Evolutionary conservation across 1,140 invertebrate genomes (phyloP).

Genomic region (Pteromalus puparum): DNA sequence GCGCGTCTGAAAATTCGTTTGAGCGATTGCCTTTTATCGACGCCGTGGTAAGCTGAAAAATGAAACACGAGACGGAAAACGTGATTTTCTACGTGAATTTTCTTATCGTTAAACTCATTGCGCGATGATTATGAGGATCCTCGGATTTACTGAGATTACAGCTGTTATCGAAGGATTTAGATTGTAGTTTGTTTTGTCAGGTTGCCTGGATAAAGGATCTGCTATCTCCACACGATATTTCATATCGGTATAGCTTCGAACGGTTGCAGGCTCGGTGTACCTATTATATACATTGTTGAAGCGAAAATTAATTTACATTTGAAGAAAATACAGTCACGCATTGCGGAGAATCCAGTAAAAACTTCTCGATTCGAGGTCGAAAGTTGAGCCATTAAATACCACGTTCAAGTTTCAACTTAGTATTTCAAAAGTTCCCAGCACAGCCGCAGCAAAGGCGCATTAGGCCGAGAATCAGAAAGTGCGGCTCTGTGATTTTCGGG

Average conservation of each 20-base stretch:
- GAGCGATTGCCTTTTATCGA: constrained; percentile 22
- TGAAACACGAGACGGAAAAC: background rate
- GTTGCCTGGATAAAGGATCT: background rate
- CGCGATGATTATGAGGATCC: constrained; percentile 29
- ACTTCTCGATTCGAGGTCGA: too few species aligned
- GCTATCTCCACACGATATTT: too few species aligned
- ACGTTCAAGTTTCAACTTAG: constrained; percentile 3
- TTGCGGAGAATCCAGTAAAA: too few species aligned
- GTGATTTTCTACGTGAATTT: background rate
- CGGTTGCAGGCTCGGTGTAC: too few species aligned
- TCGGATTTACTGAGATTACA: constrained; percentile 24
- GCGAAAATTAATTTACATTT: too few species aligned
- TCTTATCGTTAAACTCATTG: constrained; percentile 22
- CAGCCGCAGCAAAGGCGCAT: background rate
- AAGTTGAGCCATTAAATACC: background rate
- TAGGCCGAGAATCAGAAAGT: background rate
- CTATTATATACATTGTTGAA: too few species aligned
- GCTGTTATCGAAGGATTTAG: constrained; percentile 17
- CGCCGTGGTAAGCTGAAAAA: background rate
- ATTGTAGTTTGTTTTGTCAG: constrained; percentile 22
- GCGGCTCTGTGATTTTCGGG: constrained; percentile 34
- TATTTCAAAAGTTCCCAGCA: background rate
- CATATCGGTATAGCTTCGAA: too few species aligned
- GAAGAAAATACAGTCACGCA: too few species aligned
- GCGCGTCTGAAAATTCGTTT: constrained; percentile 31